phyloP scores from a whole-genome alignment of 2,797 vertebrate genomes.

The Morelia viridis region DNA sequence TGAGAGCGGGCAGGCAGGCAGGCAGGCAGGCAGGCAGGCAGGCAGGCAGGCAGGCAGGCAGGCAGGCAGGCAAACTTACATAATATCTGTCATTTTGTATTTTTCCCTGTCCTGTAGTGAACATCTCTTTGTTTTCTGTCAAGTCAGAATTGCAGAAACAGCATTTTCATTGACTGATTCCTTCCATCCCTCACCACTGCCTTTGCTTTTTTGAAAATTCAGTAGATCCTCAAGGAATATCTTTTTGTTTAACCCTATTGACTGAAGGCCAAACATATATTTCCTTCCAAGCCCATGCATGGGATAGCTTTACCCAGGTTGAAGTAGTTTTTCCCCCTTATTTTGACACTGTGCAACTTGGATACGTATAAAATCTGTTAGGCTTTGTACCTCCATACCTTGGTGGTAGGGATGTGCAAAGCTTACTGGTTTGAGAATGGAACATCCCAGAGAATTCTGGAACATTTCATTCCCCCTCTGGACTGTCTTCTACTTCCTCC shows the following conservation, averaged over 20 bases:
- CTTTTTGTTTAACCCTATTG: constrained; percentile 47
- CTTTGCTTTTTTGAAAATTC: constrained; percentile 44
- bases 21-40: background rate
- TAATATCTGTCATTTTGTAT: constrained; percentile 43
- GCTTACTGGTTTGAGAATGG: background rate
- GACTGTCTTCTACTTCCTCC: background rate
- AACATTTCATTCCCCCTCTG: background rate
- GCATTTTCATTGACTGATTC: constrained; percentile 63
- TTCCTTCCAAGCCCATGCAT: background rate
- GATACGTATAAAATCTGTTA: background rate
- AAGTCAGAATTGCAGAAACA: constrained; percentile 45
- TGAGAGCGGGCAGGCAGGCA: background rate
- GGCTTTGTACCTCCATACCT: background rate
- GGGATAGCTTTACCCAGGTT: background rate
- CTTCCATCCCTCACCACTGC: background rate
- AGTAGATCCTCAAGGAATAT: constrained; percentile 60
- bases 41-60: background rate
- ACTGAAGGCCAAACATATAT: constrained; percentile 14
- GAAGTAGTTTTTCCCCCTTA: background rate
- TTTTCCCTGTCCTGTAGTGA: constrained; percentile 49
- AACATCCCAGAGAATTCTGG: background rate
- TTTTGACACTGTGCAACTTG: background rate
- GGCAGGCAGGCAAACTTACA: background rate
- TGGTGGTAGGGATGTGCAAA: background rate
- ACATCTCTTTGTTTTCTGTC: constrained; percentile 55